Base-by-base conservation (phyloP, 2,113 vertebrate genomes). In the Xyrauchen texanus region DNA sequence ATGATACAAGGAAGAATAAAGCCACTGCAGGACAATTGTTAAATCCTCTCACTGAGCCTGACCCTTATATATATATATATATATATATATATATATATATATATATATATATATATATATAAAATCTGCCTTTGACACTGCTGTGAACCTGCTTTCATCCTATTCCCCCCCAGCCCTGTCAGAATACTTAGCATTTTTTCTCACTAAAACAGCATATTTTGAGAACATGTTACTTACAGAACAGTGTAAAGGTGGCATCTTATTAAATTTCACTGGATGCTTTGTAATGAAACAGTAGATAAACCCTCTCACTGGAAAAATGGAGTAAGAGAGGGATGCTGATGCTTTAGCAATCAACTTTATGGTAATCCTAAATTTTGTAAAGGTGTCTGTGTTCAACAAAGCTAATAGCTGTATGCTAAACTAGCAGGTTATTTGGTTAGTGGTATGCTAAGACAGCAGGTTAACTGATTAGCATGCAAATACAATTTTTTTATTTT, bases 211-310 rank as follows among this genome's bases (percentile, higher is more conserved):
- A 9, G 61, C 82, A 81, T 87, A 86, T 84, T 88, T 85, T 84
- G 71, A 86, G 87, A 82, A 88, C 85, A 79, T 82, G 90, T 91
- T 92, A 91, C 89, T 92, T 90, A 91, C 89, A 88, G 85, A 86
- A 83, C 61, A 15, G 76, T 84, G 84, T 89, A 89, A 87, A 79
- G 82, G 78, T 88, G 89, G 87, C 88, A 88, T 93, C 89, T 92
- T 86, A 84, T 85, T 83, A 76, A 80, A 79, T 85, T 91, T 92
- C 92, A 90, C 84, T 85, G 84, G 80, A 82, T 49, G 78, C 85
- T 79, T 85, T 85, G 90, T 87, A 89, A 92, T 73, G 84, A 91
- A 85, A 86, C 90, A 88, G 88, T 86, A 90, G 88, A 91, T 90
- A 89, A 90, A 88, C 88, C 86, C 83, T 85, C 86, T 87, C 88